A percentile compares a stretch with the other conserved stretches of the same genome.
These are phyloP conservation scores for Styela plicata DNA, from an alignment of 23 tunicate species.

Conservation along the genomic window DNA sequence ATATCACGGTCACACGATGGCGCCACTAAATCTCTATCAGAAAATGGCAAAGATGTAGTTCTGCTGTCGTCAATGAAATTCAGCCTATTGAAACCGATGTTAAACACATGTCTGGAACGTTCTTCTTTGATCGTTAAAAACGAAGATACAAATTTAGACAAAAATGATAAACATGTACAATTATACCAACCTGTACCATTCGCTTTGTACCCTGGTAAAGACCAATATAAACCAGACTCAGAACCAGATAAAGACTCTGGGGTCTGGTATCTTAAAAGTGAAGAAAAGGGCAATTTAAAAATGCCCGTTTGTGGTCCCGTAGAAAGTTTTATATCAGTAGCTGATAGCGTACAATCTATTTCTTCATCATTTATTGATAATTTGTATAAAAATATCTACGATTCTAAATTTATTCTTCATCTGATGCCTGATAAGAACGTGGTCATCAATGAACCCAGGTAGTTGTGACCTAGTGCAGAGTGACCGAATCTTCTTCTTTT, in stretches of 20 bases:
- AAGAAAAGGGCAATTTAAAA: background rate
- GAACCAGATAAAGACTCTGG: background rate
- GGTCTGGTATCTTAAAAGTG: background rate
- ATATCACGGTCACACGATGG: background rate
- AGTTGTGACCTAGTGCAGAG: too few species aligned
- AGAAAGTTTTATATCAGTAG: background rate
- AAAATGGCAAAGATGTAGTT: background rate
- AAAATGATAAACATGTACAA: background rate
- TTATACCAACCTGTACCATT: constrained; percentile 30
- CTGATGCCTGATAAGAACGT: constrained; percentile 5
- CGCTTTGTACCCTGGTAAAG: background rate
- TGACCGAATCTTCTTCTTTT: too few species aligned
- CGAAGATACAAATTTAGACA: background rate
- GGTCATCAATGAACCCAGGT: background rate
- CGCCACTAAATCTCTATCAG: background rate
- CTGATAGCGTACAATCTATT: background rate
- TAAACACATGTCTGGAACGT: background rate
- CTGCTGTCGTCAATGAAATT: constrained; percentile 16
- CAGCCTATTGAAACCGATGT: constrained; percentile 12
- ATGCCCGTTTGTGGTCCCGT: constrained; percentile 11
- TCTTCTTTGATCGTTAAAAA: background rate
- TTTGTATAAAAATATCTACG: constrained; percentile 15
- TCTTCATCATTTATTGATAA: background rate
- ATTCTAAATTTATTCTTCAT: background rate
- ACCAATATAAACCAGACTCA: background rate